phyloP scores from a whole-genome alignment of 92 coral and sea anemone genomes.

The Palythoa caribaeorum region DNA sequence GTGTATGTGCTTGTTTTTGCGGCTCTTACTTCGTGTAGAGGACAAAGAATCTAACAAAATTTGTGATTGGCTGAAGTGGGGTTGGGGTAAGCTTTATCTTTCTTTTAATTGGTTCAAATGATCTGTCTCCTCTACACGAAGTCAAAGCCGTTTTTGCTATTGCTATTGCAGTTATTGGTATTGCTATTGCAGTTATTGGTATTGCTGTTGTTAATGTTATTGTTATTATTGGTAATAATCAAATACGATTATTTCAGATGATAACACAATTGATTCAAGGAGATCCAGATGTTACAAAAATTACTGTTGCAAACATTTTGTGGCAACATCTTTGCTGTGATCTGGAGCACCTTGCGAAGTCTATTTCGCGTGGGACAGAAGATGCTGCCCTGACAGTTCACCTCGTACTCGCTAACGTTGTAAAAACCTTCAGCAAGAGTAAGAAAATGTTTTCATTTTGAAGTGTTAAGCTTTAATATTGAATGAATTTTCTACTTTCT shows the following conservation, averaged over 20 bases:
- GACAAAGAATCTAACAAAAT: too few relatives aligned
- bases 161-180: too few relatives aligned
- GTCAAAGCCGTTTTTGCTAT: too few relatives aligned
- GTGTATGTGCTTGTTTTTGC: too few relatives aligned
- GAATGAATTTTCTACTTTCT: too few relatives aligned
- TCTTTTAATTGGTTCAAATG: too few relatives aligned
- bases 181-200: too few relatives aligned
- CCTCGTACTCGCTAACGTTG: background rate
- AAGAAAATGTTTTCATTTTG: background rate
- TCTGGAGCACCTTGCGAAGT: conserved; percentile 65
- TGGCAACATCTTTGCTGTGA: conserved; percentile 78
- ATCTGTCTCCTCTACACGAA: too few relatives aligned
- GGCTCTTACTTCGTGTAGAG: too few relatives aligned
- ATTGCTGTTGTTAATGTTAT: background rate
- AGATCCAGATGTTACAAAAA: conserved; percentile 64
- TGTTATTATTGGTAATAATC: background rate
- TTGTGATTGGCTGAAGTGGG: too few relatives aligned
- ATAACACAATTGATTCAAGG: conserved; percentile 51
- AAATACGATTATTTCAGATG: conserved; percentile 30
- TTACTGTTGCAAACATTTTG: conserved; percentile 58
- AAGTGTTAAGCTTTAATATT: too few relatives aligned
- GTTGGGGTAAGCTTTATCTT: too few relatives aligned
- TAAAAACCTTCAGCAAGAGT: background rate
- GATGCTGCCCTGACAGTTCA: conserved; percentile 57
- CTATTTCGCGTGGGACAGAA: conserved; percentile 74